phyloP scores from a whole-genome alignment of 2,797 vertebrate genomes.

The Zalophus californianus region DNA sequence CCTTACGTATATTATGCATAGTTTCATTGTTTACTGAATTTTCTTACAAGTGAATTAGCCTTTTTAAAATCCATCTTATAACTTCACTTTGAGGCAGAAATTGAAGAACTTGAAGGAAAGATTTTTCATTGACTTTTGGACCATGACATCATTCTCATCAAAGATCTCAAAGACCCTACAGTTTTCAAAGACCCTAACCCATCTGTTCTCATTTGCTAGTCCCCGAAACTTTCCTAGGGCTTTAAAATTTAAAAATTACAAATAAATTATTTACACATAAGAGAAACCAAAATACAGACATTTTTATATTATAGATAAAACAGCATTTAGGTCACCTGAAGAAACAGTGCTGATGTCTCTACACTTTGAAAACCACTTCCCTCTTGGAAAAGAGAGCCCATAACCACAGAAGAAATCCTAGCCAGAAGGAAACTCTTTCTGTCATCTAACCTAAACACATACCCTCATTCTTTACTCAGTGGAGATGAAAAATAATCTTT shows the following conservation, averaged over 20 bases:
- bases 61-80: constrained; percentile 6
- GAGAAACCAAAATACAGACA: constrained; percentile 17
- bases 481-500: constrained; percentile 57
- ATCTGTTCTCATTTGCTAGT: neutral
- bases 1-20: neutral
- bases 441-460: constrained; percentile 61
- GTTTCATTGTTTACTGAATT: neutral
- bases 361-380: constrained; percentile 46
- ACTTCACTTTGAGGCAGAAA: constrained; percentile 10
- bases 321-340: constrained; percentile 1
- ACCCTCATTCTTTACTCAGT: constrained; percentile 41
- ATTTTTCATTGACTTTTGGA: neutral
- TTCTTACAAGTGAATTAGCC: neutral
- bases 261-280: neutral
- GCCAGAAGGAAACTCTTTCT: constrained; percentile 31
- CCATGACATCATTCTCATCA: neutral
- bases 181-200: neutral
- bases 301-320: neutral
- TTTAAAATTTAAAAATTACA: neutral
- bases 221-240: neutral
- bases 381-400: neutral
- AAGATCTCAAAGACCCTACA: neutral
- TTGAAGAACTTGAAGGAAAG: neutral
- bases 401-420: constrained; percentile 47
- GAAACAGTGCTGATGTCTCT: neutral